Base-by-base conservation (phyloP, 1,140 invertebrate genomes). In the Drosophila mojavensis region DNA sequence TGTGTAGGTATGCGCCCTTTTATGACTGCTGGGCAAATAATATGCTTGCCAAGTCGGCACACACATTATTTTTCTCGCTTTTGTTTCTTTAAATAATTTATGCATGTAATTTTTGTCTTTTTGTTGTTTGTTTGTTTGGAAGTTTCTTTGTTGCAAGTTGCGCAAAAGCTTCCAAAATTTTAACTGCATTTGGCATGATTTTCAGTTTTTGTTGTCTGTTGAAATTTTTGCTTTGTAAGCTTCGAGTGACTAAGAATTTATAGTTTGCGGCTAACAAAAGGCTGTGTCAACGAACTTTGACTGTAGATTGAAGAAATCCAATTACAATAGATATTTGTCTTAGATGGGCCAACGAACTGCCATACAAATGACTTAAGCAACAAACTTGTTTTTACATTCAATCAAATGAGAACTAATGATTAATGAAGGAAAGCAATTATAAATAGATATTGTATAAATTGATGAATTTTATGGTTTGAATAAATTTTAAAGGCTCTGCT, bases 1-100 rank as follows among this genome's bases (percentile, higher is more conserved):
- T 28, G 26, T 69, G 41, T 65, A 36, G 36, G 56, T 71, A 58
- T 65, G 76, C 68, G 80, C 81, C 81, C 81, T 84, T 84, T 84
- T 43, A 47, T 68, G 71, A 15, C 55, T n/a, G 47, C 13, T 30
- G 48, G 45, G n/a, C 53, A 79, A 75, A 79, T 80, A 70, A 81
- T 56, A 64, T 71, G 65, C 60, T 64, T 48, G 64, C 53, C 78
- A 68, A 62, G 36, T 69, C 69, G 69, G 43, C 79, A 59, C 65
- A 81, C 80, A 83, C 13, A 45, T 45, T 45, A 79, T 79, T 67
- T 60, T 43, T 56, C 11, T 62, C 54, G 78, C 36, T 39, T 39
- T 39, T 39, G 36, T 66, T 70, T 66, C 51, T 70, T 78, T 62
- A 33, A 41, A 33, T 65, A 66, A 80, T 77, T 69, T 66, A 70